phyloP scores from a whole-genome alignment of 2,888 invertebrate species.

The Stictocephala bisonia region DNA sequence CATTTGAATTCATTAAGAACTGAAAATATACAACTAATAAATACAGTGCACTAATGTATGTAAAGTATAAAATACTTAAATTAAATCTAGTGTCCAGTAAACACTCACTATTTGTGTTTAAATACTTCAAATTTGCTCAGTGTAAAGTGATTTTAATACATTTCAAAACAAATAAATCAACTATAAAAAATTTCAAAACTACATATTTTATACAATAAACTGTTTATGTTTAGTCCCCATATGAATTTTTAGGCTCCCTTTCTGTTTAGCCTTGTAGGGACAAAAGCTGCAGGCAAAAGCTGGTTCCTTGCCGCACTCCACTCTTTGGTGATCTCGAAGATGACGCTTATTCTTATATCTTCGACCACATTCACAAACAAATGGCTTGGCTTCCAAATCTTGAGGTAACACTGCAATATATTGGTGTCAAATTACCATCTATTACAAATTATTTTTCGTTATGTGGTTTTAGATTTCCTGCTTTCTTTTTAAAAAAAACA shows the following conservation, averaged over 20 bases:
- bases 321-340: slow-evolving; percentile 62
- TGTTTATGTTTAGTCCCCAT: slow-evolving; percentile 44
- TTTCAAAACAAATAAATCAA: no score
- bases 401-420: slow-evolving; percentile 1
- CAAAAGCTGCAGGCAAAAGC: slow-evolving; percentile 74
- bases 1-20: no score
- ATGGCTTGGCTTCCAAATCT: not conserved
- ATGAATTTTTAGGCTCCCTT: slow-evolving; percentile 61
- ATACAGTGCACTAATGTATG: no score
- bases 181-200: no score
- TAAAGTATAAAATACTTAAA: no score
- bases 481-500: not conserved
- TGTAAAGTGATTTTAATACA: no score
- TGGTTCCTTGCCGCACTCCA: slow-evolving; percentile 70
- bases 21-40: no score
- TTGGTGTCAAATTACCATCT: not conserved
- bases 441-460: not conserved
- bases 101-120: no score
- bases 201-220: slow-evolving; percentile 55
- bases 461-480: not conserved
- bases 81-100: no score
- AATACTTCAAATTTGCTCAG: no score
- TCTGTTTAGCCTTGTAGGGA: slow-evolving; percentile 63
- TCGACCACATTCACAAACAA: slow-evolving; percentile 55
- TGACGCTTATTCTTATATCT: slow-evolving; percentile 57